These are phyloP conservation scores for Bovichtus diacanthus DNA, from an alignment of 2,797 vertebrate species.

Conservation along the genomic window DNA sequence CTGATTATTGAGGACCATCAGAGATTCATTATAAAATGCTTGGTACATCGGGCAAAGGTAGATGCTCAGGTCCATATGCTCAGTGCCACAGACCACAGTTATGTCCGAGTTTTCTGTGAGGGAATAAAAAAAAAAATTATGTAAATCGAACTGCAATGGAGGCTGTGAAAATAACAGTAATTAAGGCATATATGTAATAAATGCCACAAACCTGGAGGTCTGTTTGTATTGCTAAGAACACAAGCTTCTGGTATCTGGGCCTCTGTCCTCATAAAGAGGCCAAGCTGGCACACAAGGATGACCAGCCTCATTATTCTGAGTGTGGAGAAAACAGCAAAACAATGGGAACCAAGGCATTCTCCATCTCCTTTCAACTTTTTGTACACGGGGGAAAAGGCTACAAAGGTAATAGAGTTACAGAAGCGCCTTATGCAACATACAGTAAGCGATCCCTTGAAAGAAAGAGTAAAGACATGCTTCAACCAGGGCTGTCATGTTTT, in stretches of 20 bases:
- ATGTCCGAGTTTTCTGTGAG: conserved; percentile 79
- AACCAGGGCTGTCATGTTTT: neutral
- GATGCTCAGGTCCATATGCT: conserved; percentile 77
- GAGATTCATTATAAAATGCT: conserved; percentile 78
- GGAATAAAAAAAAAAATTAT: conserved; percentile 18
- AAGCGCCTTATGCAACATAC: conserved; percentile 7
- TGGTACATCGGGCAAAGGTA: conserved; percentile 83
- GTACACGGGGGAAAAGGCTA: neutral
- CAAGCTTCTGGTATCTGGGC: conserved; percentile 61
- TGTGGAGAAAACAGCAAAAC: conserved; percentile 38
- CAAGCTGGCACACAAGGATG: conserved; percentile 71
- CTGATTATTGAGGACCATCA: conserved; percentile 81
- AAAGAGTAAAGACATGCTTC: neutral
- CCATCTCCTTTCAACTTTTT: conserved; percentile 12
- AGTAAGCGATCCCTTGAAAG: neutral
- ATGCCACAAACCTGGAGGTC: conserved; percentile 73
- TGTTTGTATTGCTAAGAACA: conserved; percentile 21
- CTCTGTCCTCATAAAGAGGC: conserved; percentile 66
- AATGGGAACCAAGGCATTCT: conserved; percentile 18
- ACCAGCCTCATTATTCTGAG: conserved; percentile 70
- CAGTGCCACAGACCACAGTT: conserved; percentile 75
- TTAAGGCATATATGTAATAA: neutral
- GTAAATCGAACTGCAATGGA: neutral
- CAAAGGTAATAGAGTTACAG: neutral
- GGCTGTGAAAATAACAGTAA: neutral